phyloP scores from a whole-genome alignment of 2,797 vertebrate genomes.

The Leuciscus waleckii region DNA sequence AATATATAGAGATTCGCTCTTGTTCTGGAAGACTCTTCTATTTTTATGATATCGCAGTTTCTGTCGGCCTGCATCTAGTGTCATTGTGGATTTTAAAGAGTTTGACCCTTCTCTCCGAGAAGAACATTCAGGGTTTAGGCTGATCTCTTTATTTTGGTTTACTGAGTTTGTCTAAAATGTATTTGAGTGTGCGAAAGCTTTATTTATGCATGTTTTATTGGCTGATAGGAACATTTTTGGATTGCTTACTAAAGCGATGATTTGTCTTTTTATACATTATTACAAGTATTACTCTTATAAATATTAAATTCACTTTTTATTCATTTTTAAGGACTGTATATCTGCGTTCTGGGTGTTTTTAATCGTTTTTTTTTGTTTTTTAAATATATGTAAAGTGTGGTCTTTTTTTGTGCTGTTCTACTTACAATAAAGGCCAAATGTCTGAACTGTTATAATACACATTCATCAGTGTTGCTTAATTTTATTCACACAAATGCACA shows the following conservation, averaged over 20 bases:
- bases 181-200: slow-evolving; percentile 74
- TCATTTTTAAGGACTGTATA: slow-evolving; percentile 43
- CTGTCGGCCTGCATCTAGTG: not conserved
- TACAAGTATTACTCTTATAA: slow-evolving; percentile 49
- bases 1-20: not conserved
- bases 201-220: slow-evolving; percentile 79
- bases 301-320: slow-evolving; percentile 41
- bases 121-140: slow-evolving; percentile 72
- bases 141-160: slow-evolving; percentile 72
- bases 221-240: slow-evolving; percentile 68
- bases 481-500: not conserved
- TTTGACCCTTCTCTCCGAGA: slow-evolving; percentile 63
- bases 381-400: slow-evolving; percentile 51
- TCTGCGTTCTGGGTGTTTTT: slow-evolving; percentile 47
- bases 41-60: not conserved
- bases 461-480: not conserved
- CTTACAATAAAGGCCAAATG: slow-evolving; percentile 59
- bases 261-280: slow-evolving; percentile 58
- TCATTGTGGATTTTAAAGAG: not conserved
- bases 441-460: slow-evolving; percentile 35
- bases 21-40: not conserved
- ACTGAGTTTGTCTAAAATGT: slow-evolving; percentile 46
- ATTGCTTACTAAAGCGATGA: slow-evolving; percentile 37
- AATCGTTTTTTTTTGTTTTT: slow-evolving; percentile 36
- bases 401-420: slow-evolving; percentile 59